A percentile compares a stretch with the other conserved stretches of the same genome.
phyloP scores from a whole-genome alignment of 2,113 vertebrate species.

The Mionectes macconnelli region DNA sequence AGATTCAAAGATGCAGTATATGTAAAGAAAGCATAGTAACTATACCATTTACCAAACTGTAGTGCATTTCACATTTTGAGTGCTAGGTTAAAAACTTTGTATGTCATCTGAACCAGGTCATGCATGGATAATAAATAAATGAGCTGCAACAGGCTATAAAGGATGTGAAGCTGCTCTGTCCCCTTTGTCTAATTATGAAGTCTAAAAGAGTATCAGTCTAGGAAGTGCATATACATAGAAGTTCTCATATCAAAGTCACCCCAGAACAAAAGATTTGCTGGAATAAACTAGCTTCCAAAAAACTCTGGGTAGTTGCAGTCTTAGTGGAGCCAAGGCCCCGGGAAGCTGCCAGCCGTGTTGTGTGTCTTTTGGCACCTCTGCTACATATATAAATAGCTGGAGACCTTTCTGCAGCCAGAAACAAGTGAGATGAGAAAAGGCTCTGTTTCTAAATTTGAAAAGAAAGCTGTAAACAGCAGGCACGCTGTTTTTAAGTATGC shows the following conservation, averaged over 20 bases:
- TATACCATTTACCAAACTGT: background rate
- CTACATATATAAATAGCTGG: constrained; percentile 17
- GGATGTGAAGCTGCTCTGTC: background rate
- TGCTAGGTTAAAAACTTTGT: background rate
- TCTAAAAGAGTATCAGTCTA: background rate
- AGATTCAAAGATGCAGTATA: background rate
- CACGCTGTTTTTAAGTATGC: background rate
- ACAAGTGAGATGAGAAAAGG: constrained; percentile 55
- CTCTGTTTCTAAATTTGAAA: constrained; percentile 59
- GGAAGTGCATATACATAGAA: background rate
- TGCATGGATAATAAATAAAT: background rate
- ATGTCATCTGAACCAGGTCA: background rate
- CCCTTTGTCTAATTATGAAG: background rate
- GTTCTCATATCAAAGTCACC: background rate
- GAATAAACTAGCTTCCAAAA: constrained; percentile 11
- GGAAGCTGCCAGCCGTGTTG: constrained; percentile 6
- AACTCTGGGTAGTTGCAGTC: background rate
- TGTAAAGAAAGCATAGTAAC: background rate
- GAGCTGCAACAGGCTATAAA: background rate
- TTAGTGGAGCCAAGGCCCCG: constrained; percentile 3
- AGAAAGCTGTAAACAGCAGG: constrained; percentile 44
- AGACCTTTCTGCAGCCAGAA: constrained; percentile 40
- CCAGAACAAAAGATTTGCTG: background rate
- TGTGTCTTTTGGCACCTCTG: constrained; percentile 27
- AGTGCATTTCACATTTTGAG: background rate